Conservation (phyloP, 2,113 vertebrate species). For the Menura novaehollandiae region DNA sequence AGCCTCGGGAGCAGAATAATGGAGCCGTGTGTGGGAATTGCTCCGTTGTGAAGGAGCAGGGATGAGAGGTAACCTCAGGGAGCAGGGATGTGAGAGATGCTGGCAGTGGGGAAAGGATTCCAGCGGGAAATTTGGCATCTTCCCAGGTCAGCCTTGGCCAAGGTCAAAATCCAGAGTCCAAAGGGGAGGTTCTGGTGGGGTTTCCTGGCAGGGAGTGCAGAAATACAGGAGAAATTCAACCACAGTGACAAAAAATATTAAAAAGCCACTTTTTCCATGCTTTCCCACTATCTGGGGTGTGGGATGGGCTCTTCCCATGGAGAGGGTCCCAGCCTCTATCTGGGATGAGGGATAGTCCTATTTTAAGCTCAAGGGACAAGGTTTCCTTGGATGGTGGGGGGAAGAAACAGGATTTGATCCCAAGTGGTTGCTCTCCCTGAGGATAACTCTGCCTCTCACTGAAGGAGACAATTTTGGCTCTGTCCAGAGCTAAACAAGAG, state of each 20-base stretch:
- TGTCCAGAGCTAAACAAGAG: background rate
- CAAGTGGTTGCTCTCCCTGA: background rate
- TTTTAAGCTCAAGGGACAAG: background rate
- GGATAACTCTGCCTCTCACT: background rate
- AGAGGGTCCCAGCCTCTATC: background rate
- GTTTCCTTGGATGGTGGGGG: rapidly evolving
- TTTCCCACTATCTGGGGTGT: background rate
- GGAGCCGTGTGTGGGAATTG: background rate
- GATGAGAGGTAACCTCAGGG: background rate
- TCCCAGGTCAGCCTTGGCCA: background rate
- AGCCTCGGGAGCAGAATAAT: background rate
- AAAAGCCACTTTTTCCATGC: rapidly evolving
- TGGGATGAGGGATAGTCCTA: background rate
- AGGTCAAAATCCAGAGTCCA: background rate
- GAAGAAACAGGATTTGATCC: background rate
- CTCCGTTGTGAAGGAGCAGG: background rate
- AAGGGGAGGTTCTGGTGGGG: background rate
- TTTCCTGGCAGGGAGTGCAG: background rate
- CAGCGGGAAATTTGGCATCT: background rate
- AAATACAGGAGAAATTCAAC: background rate
- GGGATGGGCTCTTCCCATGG: background rate
- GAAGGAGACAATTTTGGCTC: background rate
- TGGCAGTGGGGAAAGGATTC: background rate
- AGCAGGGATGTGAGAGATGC: rapidly evolving
- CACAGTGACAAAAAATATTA: background rate